A percentile compares a stretch with the other conserved stretches of the same genome.
phyloP scores from a whole-genome alignment of 1,140 invertebrate species.

The Brachionus plicatilis region DNA sequence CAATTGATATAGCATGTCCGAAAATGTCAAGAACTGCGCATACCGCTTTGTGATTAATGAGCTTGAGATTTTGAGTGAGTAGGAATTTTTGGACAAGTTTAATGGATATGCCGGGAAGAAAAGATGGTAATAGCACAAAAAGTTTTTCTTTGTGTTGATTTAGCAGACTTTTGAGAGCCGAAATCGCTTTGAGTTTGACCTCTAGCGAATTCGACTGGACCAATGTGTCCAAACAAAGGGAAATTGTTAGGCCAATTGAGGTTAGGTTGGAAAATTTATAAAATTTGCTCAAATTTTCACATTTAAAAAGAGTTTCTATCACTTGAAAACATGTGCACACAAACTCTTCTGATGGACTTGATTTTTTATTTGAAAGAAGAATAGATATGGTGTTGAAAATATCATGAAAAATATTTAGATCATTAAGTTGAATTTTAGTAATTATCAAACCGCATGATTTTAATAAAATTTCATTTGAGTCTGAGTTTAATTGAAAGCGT shows the following conservation, averaged over 20 bases:
- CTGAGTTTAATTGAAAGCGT: conserved; percentile 7
- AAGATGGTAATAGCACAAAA: background rate
- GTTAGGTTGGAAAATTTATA: background rate
- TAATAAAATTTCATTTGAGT: background rate
- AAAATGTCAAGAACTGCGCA: background rate
- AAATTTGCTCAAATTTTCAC: background rate
- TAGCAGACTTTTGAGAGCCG: background rate
- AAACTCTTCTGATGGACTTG: conserved; percentile 23
- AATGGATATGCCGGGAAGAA: conserved; percentile 15
- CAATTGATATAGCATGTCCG: background rate
- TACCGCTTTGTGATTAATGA: conserved; percentile 12
- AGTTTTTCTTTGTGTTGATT: background rate
- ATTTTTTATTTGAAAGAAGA: conserved; percentile 20
- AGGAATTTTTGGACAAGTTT: conserved; percentile 23
- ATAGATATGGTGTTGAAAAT: background rate
- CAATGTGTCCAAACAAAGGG: background rate
- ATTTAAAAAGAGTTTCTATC: background rate
- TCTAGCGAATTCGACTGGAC: background rate
- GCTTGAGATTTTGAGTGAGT: background rate
- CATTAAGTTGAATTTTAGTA: background rate
- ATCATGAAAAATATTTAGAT: background rate
- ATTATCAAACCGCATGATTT: background rate
- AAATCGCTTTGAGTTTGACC: background rate
- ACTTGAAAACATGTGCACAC: background rate
- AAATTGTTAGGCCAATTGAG: conserved; percentile 4